phyloP scores from a whole-genome alignment of 2,113 vertebrate genomes.

The Sphyrna mokarran region DNA sequence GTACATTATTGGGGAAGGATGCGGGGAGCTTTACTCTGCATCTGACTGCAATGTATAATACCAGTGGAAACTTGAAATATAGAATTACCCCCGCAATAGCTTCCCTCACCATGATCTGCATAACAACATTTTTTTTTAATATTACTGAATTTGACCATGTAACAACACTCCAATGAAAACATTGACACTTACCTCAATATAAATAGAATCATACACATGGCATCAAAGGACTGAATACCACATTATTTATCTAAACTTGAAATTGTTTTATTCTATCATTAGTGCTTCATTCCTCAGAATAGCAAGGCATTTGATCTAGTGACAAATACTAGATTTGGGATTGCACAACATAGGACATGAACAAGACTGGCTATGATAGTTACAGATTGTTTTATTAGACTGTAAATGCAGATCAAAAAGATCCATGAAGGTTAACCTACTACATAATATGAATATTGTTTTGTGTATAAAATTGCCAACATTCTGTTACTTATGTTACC shows the following conservation, averaged over 20 bases:
- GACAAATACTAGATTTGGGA: neutral
- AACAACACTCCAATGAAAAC: neutral
- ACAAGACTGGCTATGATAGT: neutral
- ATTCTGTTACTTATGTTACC: neutral
- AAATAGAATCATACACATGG: neutral
- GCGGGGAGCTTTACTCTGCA: neutral
- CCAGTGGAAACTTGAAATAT: neutral
- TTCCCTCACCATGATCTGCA: neutral
- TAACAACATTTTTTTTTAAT: neutral
- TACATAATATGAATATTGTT: neutral
- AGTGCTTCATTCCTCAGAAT: neutral
- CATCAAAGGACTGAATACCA: neutral
- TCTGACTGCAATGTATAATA: neutral
- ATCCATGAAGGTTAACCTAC: neutral
- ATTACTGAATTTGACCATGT: neutral
- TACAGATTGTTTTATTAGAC: neutral
- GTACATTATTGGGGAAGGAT: neutral
- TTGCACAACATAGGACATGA: neutral
- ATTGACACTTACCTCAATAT: neutral
- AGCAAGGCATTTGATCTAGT: neutral
- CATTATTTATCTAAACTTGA: neutral
- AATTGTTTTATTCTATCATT: neutral
- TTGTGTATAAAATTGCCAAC: neutral
- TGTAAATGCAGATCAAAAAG: neutral
- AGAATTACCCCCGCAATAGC: neutral